phyloP scores from a whole-genome alignment of 2,888 invertebrate species.

The Oligia latruncula region DNA sequence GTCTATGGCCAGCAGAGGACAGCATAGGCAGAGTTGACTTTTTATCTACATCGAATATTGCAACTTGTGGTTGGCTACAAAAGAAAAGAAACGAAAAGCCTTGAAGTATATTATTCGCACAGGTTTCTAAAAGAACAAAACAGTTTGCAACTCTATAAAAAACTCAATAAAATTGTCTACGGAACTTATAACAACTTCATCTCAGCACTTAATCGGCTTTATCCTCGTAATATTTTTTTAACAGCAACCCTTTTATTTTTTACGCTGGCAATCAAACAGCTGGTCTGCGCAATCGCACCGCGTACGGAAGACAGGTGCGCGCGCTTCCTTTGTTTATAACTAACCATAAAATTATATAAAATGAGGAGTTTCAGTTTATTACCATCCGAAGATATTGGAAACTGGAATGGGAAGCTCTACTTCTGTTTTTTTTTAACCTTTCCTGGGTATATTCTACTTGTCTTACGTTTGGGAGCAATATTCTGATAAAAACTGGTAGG shows the following conservation, averaged over 20 bases:
- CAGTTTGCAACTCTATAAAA: slow-evolving; percentile 26
- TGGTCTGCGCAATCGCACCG: slow-evolving; percentile 55
- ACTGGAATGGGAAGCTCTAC: slow-evolving; percentile 3
- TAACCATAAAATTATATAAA: slow-evolving; percentile 32
- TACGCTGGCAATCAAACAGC: slow-evolving; percentile 39
- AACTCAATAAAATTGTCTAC: slow-evolving; percentile 13
- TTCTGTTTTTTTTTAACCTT: neutral
- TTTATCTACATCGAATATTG: neutral
- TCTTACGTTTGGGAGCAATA: neutral
- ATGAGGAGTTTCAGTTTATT: slow-evolving; percentile 36
- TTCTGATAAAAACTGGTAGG: neutral
- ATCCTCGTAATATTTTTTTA: slow-evolving; percentile 36
- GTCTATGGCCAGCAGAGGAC: neutral
- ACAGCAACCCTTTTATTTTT: slow-evolving; percentile 49
- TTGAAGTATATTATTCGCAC: neutral
- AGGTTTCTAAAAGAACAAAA: neutral
- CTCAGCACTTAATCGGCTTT: slow-evolving; percentile 46
- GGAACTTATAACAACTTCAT: slow-evolving; percentile 38
- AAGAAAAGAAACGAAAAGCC: neutral
- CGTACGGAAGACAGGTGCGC: slow-evolving; percentile 71
- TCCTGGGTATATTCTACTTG: no score
- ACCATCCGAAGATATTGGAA: slow-evolving; percentile 13
- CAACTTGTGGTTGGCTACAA: neutral
- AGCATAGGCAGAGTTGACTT: neutral
- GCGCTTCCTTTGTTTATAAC: slow-evolving; percentile 65